phyloP scores from a whole-genome alignment of 2,113 vertebrate species.

The Rattus norvegicus region GRCr8 NC_086024.1:98409001-98409500 shows the following conservation, averaged over 20 bases:
- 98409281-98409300: not conserved
- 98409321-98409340: not conserved
- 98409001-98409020: no score
- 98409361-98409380: no score
- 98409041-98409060: not conserved
- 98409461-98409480: not conserved
- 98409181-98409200: not conserved
- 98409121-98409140: not conserved
- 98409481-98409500: no score
- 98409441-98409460: not conserved
- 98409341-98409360: no score
- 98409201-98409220: not conserved
- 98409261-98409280: not conserved
- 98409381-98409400: no score
- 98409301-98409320: not conserved
- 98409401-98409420: no score
- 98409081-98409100: not conserved
- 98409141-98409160: not conserved
- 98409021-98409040: constrained; percentile 42
- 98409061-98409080: not conserved
- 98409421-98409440: no score
- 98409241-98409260: not conserved
- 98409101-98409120: not conserved
- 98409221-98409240: not conserved
- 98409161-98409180: not conserved